A percentile compares a stretch with the other conserved stretches of the same genome.
Conservation (phyloP, 1,140 invertebrate genomes). For the Drosophila subpulchrella region DNA sequence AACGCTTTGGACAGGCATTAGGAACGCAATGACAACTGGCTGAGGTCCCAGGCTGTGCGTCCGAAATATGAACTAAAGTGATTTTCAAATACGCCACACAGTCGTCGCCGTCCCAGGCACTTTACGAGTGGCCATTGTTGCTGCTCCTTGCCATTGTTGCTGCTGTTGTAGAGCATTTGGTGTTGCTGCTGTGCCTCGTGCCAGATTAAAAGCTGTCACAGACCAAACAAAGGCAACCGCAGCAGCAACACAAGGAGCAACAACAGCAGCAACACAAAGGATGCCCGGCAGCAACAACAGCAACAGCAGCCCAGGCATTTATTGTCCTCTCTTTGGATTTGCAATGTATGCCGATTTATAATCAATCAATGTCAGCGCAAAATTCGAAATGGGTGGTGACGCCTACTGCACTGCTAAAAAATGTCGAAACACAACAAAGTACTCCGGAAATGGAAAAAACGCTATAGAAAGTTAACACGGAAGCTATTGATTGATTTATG, state of each 20-base stretch:
- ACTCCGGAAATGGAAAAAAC: conserved; percentile 15
- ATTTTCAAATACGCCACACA: conserved; percentile 75
- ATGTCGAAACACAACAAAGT: conserved; percentile 14
- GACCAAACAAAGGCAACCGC: conserved; percentile 80
- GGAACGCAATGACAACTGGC: conserved; percentile 74
- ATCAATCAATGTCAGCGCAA: conserved; percentile 82
- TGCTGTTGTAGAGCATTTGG: conserved; percentile 19
- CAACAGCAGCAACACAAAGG: conserved; percentile 73
- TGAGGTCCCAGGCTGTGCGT: conserved; percentile 68
- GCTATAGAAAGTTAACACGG: not conserved
- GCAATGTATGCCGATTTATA: conserved; percentile 83
- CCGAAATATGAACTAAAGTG: conserved; percentile 72
- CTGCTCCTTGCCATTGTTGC: conserved; percentile 18
- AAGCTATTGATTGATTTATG: not conserved
- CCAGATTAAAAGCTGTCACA: conserved; percentile 82
- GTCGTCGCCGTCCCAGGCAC: conserved; percentile 40
- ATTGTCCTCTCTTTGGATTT: conserved; percentile 79
- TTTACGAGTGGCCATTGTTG: conserved; percentile 48
- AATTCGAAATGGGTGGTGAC: conserved; percentile 66
- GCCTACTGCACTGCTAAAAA: conserved; percentile 35
- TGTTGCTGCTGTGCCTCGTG: conserved; percentile 60
- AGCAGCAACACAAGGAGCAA: conserved; percentile 70
- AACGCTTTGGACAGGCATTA: conserved; percentile 69
- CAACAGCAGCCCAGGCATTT: conserved; percentile 43
- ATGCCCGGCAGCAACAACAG: conserved; percentile 49